Base-by-base conservation (phyloP, 2,797 vertebrate species). In the Pogonophryne albipinna region DNA sequence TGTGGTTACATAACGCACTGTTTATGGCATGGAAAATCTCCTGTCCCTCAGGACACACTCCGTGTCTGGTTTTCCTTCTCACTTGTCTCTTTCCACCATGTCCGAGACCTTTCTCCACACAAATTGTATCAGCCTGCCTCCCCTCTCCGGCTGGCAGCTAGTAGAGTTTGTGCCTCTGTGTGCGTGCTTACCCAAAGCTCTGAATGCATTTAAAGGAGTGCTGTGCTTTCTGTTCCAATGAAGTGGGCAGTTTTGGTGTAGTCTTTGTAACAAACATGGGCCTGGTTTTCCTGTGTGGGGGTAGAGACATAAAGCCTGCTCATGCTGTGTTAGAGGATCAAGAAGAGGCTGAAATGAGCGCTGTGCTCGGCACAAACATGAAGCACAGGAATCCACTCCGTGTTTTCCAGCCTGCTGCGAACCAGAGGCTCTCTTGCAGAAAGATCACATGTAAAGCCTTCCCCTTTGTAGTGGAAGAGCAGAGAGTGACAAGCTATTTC, bases 401-500 rank as follows among this genome's bases (percentile, higher is more conserved):
- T 92, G 94, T 95, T 95, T 96, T 95, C 82, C 82, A 88, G 72
- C 57, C 83, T 56, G 85, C 95, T 73, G 77, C 65, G 51, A 91
- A 93, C 93, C 94, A 95, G 94, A 95, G 94, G 92, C 95, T 95
- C 93, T 94, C 94, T 95, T 93, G 95, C 95, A 96, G 94, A 96
- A 95, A 95, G 95, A 96, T 96, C 95, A 96, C 95, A 96, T 96
- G 95, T 96, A 95, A 96, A 96, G 94, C 95, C 95, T 95, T 94
- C 95, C 93, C 95, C 95, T 97, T 97, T 96, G 96, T 96, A 96
- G 96, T 96, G 95, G 95, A 92, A 82, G 94, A 95, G 95, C 94
- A 94, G 90, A 95, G 93, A 92, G 95, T 96, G 96, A 96, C 96
- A 96, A 95, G 95, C 95, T 94, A 94, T 95, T 95, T 94, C 94